Percentiles rank a stretch among this genome's conserved stretches.
Evolutionary conservation across 2,113 vertebrate species (phyloP).

Genomic region (Halcyon senegalensis): DNA sequence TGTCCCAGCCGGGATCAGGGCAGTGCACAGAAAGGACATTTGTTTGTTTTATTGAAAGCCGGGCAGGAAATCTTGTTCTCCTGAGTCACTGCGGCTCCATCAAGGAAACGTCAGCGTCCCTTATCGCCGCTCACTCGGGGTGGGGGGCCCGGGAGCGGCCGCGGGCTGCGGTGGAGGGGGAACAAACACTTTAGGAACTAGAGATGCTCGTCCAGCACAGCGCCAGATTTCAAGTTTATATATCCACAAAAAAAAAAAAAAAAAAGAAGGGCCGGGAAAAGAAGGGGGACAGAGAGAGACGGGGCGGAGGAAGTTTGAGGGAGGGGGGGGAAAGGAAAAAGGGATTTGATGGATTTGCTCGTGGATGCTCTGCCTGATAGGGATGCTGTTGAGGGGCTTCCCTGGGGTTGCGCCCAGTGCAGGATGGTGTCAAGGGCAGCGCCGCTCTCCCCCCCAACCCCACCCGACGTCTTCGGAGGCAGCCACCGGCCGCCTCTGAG

Average conservation of each 20-base stretch:
- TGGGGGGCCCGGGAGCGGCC: neutral
- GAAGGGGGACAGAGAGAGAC: neutral
- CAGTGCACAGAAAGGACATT: constrained; percentile 47
- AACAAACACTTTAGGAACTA: neutral
- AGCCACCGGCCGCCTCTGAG: neutral
- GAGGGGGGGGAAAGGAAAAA: no score
- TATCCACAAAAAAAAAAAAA: neutral
- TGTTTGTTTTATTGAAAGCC: constrained; percentile 71
- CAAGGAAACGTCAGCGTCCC: constrained; percentile 64
- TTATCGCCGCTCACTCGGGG: constrained; percentile 6
- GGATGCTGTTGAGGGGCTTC: neutral
- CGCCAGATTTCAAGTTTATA: neutral
- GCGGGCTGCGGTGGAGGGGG: neutral
- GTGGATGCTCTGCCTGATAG: neutral
- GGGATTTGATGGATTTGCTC: neutral
- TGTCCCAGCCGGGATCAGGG: constrained; percentile 1
- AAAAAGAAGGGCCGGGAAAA: neutral
- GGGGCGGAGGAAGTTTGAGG: neutral
- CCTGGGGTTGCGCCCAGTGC: neutral
- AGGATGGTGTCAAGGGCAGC: no score
- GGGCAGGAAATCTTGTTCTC: constrained; percentile 76
- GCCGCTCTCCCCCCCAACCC: no score
- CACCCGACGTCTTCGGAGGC: neutral
- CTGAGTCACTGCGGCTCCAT: constrained; percentile 75
- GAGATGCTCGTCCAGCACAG: neutral